Evolutionary conservation across 2,113 vertebrate species (phyloP).

Genomic region (Lasiurus cinereus): DNA sequence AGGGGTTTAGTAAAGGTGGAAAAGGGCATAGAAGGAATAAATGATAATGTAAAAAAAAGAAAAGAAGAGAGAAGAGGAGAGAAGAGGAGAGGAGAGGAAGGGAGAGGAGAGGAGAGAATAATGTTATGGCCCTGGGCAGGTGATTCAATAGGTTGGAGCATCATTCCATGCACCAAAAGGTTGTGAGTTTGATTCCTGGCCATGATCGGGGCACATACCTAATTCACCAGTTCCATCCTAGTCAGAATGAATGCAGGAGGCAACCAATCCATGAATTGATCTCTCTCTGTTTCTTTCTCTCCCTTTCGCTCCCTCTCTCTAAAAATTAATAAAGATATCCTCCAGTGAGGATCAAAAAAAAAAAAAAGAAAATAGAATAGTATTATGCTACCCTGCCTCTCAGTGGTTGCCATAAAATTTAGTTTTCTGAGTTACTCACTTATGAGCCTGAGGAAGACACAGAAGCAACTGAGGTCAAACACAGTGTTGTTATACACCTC

Average conservation of each 20-base stretch:
- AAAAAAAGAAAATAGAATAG: background rate
- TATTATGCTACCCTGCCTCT: background rate
- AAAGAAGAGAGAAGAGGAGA: no score
- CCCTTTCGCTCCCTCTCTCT: background rate
- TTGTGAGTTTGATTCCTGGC: background rate
- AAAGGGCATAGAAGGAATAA: no score
- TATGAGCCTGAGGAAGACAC: background rate
- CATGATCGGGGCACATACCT: no score
- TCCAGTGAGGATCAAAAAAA: background rate
- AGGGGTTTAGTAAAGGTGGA: no score
- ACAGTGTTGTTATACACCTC: background rate
- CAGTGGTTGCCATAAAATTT: slow-evolving; percentile 5
- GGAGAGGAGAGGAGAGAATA: background rate
- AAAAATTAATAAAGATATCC: background rate
- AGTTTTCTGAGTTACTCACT: slow-evolving; percentile 44
- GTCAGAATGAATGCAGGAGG: background rate
- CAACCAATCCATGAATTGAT: background rate
- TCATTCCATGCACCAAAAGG: background rate
- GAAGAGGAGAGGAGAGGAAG: no score
- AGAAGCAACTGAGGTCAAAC: background rate
- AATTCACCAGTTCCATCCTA: no score
- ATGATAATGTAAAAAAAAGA: no score
- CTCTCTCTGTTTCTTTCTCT: background rate
- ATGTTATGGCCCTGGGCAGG: background rate
- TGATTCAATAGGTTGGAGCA: background rate